phyloP scores from a whole-genome alignment of 2,113 vertebrate genomes.

The Hirundichthys speculiger region DNA sequence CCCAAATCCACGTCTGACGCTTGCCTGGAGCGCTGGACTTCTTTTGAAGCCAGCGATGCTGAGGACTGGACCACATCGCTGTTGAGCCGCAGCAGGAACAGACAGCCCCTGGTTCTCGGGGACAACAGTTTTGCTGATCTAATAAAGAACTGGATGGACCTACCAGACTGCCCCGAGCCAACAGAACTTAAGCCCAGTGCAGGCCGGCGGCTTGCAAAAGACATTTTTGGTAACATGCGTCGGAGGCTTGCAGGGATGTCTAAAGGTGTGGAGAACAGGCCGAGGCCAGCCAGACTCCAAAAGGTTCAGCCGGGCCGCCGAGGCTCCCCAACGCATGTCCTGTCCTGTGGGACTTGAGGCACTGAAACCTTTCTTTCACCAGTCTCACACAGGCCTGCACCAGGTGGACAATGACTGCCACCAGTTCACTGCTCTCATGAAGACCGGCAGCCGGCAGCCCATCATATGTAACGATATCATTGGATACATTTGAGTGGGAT shows the following conservation, averaged over 20 bases:
- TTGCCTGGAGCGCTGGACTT: conserved; percentile 93
- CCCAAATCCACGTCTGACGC: conserved; percentile 96
- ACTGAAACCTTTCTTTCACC: conserved; percentile 88
- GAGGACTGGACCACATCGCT: conserved; percentile 92
- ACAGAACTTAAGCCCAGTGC: conserved; percentile 64
- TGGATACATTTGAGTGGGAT: conserved; percentile 86
- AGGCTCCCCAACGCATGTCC: conserved; percentile 86
- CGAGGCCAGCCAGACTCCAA: conserved; percentile 49
- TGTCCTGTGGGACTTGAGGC: conserved; percentile 87
- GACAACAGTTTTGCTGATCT: conserved; percentile 98
- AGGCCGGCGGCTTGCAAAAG: conserved; percentile 86
- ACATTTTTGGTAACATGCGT: conserved; percentile 91
- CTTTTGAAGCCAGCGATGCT: conserved; percentile 82
- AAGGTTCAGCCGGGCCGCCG: conserved; percentile 59
- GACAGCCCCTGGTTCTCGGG: conserved; percentile 92
- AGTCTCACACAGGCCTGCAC: conserved; percentile 88
- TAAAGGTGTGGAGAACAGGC: conserved; percentile 72
- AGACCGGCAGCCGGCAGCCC: conserved; percentile 94
- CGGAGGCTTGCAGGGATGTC: conserved; percentile 87
- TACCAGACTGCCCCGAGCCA: conserved; percentile 87
- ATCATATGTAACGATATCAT: conserved; percentile 96
- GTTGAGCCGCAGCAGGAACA: conserved; percentile 91
- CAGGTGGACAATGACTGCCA: conserved; percentile 87
- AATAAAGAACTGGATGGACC: conserved; percentile 99
- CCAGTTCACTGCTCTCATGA: conserved; percentile 90